Evolutionary conservation across 1,140 invertebrate species (phyloP), one percentile per base, ranked within the genome.

Genomic region (Eupeodes corollae): DNA sequence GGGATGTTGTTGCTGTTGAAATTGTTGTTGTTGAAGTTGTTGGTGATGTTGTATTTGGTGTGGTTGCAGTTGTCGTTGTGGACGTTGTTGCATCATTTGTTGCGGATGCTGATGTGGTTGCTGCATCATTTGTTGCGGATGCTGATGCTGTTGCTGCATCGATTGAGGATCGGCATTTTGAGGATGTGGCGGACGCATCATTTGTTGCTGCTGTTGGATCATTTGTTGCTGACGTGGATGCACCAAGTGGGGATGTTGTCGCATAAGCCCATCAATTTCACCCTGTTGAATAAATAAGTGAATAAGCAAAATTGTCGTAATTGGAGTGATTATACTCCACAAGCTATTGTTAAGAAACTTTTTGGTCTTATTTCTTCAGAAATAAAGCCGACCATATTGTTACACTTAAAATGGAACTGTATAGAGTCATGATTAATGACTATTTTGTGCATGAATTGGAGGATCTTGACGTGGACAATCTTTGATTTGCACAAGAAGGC

Each of bases 211-310:
- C 38, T 50, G 49, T 41, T 56, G 61, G 48, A 59, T 44, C 16
- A 50, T 41, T 34, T 16, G 32, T 41, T 46, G 47, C 58, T 76
- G 73, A 53, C 70, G 69, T 47, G 73, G 70, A 61, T 76, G 75
- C 45, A 77, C 73, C 55, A 79, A 56, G 57, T 82, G 78, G n/a
- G 79, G 79, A 71, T 86, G 80, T 51, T 83, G 75, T 53, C 80
- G 73, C 75, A 84, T 83, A 44, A 86, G 66, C 41, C 77, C 80
- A 59, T 88, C 84, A 48, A 87, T 66, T 63, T 88, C 86, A 40
- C 82, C 82, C 54, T 78, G 67, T 46, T 12, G 18, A 9, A 44
- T 5, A 32, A 12, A 5, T 12, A 41, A 19, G 35, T 6, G 5
- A 35, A n/a, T n/a, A n/a, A n/a, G n/a, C n/a, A n/a, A n/a, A n/a